Evolutionary conservation across 2,113 vertebrate genomes (phyloP).

Genomic region (Gymnarchus niloticus): DNA sequence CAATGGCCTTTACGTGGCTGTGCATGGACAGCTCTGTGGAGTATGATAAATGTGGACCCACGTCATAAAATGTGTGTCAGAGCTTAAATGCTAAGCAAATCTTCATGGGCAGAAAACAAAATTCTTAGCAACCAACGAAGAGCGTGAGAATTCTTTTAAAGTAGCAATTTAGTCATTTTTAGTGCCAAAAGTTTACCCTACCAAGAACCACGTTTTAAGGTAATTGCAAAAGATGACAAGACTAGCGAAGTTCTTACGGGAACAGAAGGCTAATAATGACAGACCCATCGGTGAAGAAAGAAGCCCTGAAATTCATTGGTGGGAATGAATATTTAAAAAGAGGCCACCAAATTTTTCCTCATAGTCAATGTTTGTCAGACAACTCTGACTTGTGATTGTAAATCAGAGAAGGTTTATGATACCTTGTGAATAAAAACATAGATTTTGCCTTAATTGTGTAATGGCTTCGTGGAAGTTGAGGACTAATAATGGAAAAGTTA

Average conservation of each 20-base stretch:
- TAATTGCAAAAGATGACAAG: not conserved
- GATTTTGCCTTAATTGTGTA: not conserved
- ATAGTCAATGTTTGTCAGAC: not conserved
- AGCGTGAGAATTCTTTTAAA: not conserved
- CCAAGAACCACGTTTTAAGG: not conserved
- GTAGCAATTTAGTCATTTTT: not conserved
- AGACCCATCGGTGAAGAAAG: too few species aligned
- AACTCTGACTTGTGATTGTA: not conserved
- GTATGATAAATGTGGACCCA: too few species aligned
- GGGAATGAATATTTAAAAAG: not conserved
- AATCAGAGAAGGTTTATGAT: not conserved
- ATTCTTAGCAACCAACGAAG: not conserved
- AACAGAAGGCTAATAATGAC: not conserved
- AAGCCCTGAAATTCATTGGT: not conserved
- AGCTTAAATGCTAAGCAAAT: not conserved
- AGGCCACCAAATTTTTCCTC: too few species aligned
- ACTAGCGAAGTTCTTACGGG: not conserved
- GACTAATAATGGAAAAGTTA: too few species aligned
- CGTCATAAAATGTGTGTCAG: not conserved
- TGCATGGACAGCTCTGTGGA: not conserved
- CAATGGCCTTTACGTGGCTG: not conserved
- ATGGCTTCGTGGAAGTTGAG: too few species aligned
- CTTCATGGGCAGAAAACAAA: not conserved
- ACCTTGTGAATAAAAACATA: not conserved
- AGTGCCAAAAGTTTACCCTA: not conserved